Evolutionary conservation across 2,888 invertebrate genomes (phyloP).

Genomic region (Camponotus fellah): DNA sequence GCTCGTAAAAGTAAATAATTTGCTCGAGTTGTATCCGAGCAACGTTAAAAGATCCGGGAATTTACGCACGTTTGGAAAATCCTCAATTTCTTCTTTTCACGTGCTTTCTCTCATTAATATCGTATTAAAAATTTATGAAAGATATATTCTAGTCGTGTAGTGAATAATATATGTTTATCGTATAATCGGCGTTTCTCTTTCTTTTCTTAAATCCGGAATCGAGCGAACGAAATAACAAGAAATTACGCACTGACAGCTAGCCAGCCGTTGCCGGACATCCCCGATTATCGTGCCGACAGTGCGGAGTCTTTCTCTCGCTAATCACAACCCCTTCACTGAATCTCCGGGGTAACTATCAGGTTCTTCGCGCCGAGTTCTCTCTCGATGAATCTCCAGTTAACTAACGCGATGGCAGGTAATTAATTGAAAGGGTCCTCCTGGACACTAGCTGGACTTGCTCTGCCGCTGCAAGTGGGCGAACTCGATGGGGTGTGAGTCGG

Average conservation of each 20-base stretch:
- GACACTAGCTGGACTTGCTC: constrained; percentile 59
- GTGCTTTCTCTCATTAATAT: not conserved
- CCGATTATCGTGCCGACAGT: constrained; percentile 46
- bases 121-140: not conserved
- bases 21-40: not conserved
- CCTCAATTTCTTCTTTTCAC: constrained; percentile 9
- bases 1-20: constrained; percentile 37
- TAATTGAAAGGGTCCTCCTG: constrained; percentile 84
- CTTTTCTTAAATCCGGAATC: not conserved
- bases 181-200: constrained; percentile 6
- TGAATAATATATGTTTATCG: not conserved
- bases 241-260: constrained; percentile 13
- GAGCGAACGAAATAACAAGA: constrained; percentile 27
- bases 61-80: not conserved
- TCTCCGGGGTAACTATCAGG: constrained; percentile 74
- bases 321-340: constrained; percentile 63
- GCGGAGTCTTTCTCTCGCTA: constrained; percentile 59
- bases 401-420: constrained; percentile 80
- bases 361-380: constrained; percentile 74
- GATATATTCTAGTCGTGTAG: not conserved
- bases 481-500: constrained; percentile 69
- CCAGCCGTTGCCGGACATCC: constrained; percentile 23
- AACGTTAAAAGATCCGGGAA: constrained; percentile 17
- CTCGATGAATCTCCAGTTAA: constrained; percentile 84
- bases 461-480: constrained; percentile 56